Base-by-base conservation (phyloP, 2,888 invertebrate species). In the Leucoma salicis region DNA sequence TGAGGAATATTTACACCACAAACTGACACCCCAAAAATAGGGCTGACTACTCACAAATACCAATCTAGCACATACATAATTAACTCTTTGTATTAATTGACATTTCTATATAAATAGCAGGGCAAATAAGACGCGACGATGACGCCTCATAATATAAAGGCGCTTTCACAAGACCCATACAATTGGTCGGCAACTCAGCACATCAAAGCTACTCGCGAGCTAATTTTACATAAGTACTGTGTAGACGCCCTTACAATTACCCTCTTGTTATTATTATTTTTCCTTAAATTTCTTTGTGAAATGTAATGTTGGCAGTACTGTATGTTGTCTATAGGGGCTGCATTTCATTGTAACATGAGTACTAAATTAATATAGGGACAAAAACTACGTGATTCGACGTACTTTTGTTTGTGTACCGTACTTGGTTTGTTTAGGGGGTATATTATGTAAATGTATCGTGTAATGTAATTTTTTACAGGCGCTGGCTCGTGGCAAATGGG, bases 151-250 rank as follows among this genome's bases (percentile, higher is more conserved):
- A 82, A 82, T 82, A 82, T 80, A 84, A 83, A 82, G 76, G 69
- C 76, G 73, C 74, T 82, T 79, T 76, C 74, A 78, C 74, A 78
- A 71, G 36, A 63, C 63, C 60, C 62, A 66, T 82, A 83, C 10
- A 85, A 86, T 85, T 82, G 82, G 78, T 66, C 78, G 82, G 82
- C 74, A 81, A 80, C 82, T 87, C 87, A 89, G 82, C 73, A 81
- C 80, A 82, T 87, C 87, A 89, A 89, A 88, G 86, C 66, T 54
- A 71, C 67, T 73, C 77, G 70, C 73, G 69, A 78, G 86, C 87
- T 87, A 89, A 89, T 89, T 87, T 87, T 79, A 83, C 78, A 81
- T 83, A 87, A 86, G 86, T 80, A 82, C 84, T 75, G 69, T 71
- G 72, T 74, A 75, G 70, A 80, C 79, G 80, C 82, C 82, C 85